Percentiles rank a stretch among this genome's conserved stretches.
Conservation (phyloP, 2,888 invertebrate species). For the Phasia obesa region DNA sequence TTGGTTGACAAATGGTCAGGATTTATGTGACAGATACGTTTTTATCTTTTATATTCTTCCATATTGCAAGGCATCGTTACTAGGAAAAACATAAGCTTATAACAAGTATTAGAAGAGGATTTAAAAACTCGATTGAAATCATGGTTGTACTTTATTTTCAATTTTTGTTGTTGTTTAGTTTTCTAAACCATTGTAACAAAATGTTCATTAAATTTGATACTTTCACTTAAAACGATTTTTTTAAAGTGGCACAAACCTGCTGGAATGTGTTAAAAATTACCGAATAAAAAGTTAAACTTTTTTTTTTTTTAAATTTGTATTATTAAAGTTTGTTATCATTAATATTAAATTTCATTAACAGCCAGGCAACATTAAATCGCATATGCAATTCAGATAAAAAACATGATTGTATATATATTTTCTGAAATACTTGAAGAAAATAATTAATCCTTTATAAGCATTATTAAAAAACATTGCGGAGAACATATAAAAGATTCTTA, state of each 20-base stretch:
- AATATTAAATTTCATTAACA: background rate
- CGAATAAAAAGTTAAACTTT: background rate
- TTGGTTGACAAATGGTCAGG: constrained; percentile 51
- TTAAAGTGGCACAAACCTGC: constrained; percentile 15
- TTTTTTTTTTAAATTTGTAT: background rate
- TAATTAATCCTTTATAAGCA: no score
- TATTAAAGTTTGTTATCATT: background rate
- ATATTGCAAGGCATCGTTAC: background rate
- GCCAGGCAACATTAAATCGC: no score
- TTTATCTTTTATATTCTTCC: constrained; percentile 10
- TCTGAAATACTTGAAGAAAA: no score
- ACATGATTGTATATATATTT: no score
- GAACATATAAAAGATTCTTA: no score
- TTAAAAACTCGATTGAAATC: constrained; percentile 17
- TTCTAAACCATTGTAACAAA: background rate
- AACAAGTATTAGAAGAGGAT: constrained; percentile 22
- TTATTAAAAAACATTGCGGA: no score
- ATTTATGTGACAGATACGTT: constrained; percentile 39
- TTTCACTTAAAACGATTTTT: background rate
- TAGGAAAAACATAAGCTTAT: background rate
- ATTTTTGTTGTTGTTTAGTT: background rate
- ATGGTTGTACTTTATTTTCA: constrained; percentile 3
- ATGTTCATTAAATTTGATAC: background rate
- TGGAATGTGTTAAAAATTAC: constrained; percentile 36
- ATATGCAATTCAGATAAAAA: no score